These are phyloP conservation scores for Pituophis catenifer DNA, from an alignment of 2,113 vertebrate species.

Conservation along the genomic window DNA sequence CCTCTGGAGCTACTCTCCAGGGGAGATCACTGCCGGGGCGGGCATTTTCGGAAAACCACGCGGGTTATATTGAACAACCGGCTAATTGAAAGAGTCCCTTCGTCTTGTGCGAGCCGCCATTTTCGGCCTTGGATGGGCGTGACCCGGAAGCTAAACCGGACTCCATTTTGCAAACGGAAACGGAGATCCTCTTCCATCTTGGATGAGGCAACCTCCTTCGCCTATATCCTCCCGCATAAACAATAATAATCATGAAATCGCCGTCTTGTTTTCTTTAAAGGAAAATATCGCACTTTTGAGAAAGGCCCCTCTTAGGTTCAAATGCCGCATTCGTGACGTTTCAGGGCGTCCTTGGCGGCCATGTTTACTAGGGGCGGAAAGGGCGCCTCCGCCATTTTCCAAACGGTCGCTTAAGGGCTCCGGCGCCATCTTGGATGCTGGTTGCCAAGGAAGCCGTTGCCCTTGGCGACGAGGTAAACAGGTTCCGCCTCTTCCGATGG, in stretches of 20 bases:
- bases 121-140: not conserved
- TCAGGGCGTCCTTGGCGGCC: not conserved
- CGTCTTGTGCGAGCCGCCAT: not conserved
- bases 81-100: fast-evolving
- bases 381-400: not conserved
- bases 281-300: too few relatives aligned
- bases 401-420: not conserved
- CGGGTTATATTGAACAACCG: not conserved
- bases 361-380: not conserved
- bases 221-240: not conserved
- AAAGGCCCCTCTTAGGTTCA: not conserved
- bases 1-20: fast-evolving
- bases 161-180: constrained; percentile 6
- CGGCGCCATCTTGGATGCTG: not conserved
- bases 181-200: not conserved
- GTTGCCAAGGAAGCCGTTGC: constrained; percentile 23
- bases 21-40: too few relatives aligned
- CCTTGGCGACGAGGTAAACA: not conserved
- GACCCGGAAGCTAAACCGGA: not conserved
- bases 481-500: not conserved
- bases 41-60: not conserved
- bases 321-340: not conserved
- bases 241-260: not conserved
- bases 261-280: too few relatives aligned
- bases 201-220: not conserved